Evolutionary conservation across 2,797 vertebrate species (phyloP).

Genomic region (Periparus ater): DNA sequence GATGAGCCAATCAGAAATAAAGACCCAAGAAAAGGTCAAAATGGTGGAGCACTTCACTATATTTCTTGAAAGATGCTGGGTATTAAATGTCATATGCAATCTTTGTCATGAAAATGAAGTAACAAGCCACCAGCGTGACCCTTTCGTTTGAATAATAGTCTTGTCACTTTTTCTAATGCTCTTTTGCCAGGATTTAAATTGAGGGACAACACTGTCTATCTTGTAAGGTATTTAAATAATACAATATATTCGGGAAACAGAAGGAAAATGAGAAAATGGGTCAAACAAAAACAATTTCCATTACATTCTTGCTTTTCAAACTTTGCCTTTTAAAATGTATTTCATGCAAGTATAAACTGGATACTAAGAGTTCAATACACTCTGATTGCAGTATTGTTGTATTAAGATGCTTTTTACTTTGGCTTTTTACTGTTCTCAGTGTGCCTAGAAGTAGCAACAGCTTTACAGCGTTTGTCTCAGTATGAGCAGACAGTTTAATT

Average conservation of each 20-base stretch:
- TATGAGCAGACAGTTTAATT: not conserved
- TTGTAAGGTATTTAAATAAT: constrained; percentile 25
- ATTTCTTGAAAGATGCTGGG: constrained; percentile 34
- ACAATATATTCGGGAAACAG: not conserved
- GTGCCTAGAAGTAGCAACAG: not conserved
- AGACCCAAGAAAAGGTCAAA: constrained; percentile 51
- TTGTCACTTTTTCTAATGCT: constrained; percentile 41
- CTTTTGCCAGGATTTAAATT: not conserved
- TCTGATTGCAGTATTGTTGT: not conserved
- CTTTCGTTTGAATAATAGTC: constrained; percentile 26
- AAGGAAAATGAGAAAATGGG: not conserved
- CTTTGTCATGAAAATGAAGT: constrained; percentile 65
- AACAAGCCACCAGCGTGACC: constrained; percentile 33
- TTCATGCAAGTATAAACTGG: not conserved
- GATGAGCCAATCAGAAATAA: constrained; percentile 39
- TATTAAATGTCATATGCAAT: constrained; percentile 64
- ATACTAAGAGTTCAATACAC: not conserved
- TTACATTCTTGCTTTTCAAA: not conserved
- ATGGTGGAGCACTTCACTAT: constrained; percentile 22
- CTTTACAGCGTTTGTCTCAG: not conserved
- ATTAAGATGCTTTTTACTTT: not conserved
- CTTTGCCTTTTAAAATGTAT: not conserved
- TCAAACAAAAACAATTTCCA: not conserved
- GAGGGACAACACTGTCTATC: not conserved
- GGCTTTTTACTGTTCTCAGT: not conserved